Conservation (phyloP, 2,113 vertebrate genomes). For the Festucalex cinctus region DNA sequence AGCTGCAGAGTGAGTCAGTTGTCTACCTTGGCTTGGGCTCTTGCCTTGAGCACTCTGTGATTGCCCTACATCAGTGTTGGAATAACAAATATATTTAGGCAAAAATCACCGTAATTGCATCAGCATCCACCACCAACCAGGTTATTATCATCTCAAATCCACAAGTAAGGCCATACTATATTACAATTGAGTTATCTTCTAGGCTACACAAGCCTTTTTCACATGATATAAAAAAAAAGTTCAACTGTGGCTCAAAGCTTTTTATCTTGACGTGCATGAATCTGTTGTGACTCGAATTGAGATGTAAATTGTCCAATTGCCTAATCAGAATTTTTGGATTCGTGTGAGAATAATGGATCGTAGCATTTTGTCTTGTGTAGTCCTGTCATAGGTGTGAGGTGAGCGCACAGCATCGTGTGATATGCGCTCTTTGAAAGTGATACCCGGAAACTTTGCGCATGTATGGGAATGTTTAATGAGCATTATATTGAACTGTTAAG, state of each 20-base stretch:
- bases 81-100: constrained; percentile 50
- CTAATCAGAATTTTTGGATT: too few species aligned
- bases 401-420: too few species aligned
- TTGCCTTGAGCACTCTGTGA: constrained; percentile 75
- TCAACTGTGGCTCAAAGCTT: not conserved
- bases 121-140: not conserved
- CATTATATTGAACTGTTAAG: too few species aligned
- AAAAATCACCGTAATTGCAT: not conserved
- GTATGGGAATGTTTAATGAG: too few species aligned
- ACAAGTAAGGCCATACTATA: constrained; percentile 7
- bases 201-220: not conserved
- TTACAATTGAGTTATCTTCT: not conserved
- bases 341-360: too few species aligned
- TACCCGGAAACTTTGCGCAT: too few species aligned
- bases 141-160: not conserved
- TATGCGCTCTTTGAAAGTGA: too few species aligned
- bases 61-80: constrained; percentile 73
- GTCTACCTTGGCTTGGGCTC: constrained; percentile 73
- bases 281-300: not conserved
- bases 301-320: not conserved
- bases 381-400: too few species aligned
- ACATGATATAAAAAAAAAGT: not conserved
- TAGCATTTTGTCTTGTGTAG: too few species aligned
- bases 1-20: constrained; percentile 31
- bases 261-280: not conserved